A percentile compares a stretch with the other conserved stretches of the same genome.
Conservation (phyloP, 2,797 vertebrate species). For the Peromyscus aztecus region DNA sequence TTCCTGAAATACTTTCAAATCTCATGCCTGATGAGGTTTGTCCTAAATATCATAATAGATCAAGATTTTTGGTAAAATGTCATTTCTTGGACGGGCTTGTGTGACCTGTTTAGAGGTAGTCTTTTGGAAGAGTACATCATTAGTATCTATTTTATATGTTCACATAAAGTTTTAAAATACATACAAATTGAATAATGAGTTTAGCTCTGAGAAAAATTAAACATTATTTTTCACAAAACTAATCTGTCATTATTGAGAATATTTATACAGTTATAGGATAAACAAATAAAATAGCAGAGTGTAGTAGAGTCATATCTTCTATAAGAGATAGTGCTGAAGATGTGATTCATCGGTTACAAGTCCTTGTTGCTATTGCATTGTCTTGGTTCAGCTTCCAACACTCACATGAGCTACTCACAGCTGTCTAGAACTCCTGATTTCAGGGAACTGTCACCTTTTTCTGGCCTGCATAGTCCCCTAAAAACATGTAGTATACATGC, state of each 20-base stretch:
- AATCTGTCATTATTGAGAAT: background rate
- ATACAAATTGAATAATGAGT: background rate
- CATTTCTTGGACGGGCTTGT: slow-evolving; percentile 80
- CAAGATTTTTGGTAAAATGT: slow-evolving; percentile 84
- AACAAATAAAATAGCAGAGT: background rate
- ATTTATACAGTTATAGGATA: background rate
- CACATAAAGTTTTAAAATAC: slow-evolving; percentile 28
- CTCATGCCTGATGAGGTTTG: slow-evolving; percentile 76
- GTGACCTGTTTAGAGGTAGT: slow-evolving; percentile 59
- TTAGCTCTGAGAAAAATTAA: background rate
- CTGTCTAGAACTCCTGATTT: background rate
- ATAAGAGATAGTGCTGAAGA: background rate
- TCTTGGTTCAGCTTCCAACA: background rate
- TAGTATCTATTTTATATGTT: slow-evolving; percentile 32
- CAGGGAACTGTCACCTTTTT: background rate
- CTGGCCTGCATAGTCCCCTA: background rate
- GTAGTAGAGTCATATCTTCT: background rate
- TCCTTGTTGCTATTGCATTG: background rate
- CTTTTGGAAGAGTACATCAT: slow-evolving; percentile 65
- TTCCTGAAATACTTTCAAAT: slow-evolving; percentile 81
- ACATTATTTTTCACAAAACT: background rate
- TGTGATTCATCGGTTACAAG: background rate
- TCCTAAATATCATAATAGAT: slow-evolving; percentile 79
- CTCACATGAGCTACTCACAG: rapidly evolving
- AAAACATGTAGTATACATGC: background rate